phyloP scores from a whole-genome alignment of 2,888 invertebrate genomes.

The Callimorpha dominula region DNA sequence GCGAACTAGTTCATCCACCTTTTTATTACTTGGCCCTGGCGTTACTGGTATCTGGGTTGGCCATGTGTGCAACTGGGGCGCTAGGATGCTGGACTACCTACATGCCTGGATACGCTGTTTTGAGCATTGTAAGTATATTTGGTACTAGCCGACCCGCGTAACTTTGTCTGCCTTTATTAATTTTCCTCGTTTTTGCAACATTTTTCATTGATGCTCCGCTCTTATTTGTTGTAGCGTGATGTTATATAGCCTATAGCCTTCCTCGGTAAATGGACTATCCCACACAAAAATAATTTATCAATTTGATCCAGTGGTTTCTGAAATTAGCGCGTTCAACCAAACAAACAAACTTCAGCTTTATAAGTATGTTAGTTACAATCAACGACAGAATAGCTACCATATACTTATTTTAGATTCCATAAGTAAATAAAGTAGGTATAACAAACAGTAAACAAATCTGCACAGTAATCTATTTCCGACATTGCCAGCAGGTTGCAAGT shows the following conservation, averaged over 20 bases:
- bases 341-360: no score
- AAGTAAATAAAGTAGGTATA: neutral
- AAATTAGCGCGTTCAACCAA: no score
- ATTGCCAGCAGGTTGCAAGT: no score
- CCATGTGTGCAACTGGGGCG: slow-evolving; percentile 89
- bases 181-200: no score
- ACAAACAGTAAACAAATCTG: neutral
- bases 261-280: no score
- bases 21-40: slow-evolving; percentile 92
- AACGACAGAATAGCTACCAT: neutral
- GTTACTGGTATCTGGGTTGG: slow-evolving; percentile 89
- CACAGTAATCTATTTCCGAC: neutral
- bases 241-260: no score
- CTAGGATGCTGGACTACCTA: slow-evolving; percentile 94
- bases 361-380: neutral
- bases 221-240: no score
- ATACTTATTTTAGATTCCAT: neutral
- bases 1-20: slow-evolving; percentile 89
- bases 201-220: no score
- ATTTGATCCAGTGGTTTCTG: no score
- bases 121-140: slow-evolving; percentile 88
- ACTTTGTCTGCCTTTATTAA: no score
- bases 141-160: no score
- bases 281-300: no score
- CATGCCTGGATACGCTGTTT: slow-evolving; percentile 90